Percentiles rank a stretch among this genome's conserved stretches.
phyloP scores from a whole-genome alignment of 2,888 invertebrate species.

The Mesochorus sp. region DNA sequence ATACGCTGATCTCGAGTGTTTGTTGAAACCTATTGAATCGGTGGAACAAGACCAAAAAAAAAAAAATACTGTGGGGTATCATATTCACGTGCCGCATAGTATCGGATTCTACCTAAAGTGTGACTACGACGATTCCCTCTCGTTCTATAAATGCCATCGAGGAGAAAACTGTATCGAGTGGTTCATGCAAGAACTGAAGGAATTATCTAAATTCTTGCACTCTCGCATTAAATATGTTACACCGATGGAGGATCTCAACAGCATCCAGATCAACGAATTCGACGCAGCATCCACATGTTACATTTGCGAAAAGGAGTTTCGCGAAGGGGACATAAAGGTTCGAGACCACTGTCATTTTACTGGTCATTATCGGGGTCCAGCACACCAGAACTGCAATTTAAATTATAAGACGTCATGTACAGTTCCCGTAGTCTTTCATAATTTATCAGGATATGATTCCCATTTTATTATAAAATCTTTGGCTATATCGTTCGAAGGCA shows the following conservation, averaged over 20 bases:
- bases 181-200: slow-evolving; percentile 32
- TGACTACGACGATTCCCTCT: slow-evolving; percentile 8
- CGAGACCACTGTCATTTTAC: neutral
- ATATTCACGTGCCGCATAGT: slow-evolving; percentile 19
- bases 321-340: neutral
- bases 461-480: slow-evolving; percentile 71
- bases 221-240: neutral
- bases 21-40: neutral
- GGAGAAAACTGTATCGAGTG: slow-evolving; percentile 30
- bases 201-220: neutral
- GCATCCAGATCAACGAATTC: no score
- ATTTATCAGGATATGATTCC: slow-evolving; percentile 29
- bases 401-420: neutral
- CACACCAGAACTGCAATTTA: neutral
- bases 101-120: slow-evolving; percentile 15
- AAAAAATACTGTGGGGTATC: slow-evolving; percentile 18
- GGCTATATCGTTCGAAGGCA: slow-evolving; percentile 21
- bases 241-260: neutral
- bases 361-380: neutral
- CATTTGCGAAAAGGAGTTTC: neutral
- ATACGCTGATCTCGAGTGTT: slow-evolving; percentile 21
- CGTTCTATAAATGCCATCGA: slow-evolving; percentile 18
- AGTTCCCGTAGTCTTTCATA: neutral
- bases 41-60: no score
- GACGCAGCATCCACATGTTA: neutral